Evolutionary conservation across 1,140 invertebrate species (phyloP), one percentile per base, ranked within the genome.

Genomic region (Periplaneta americana): DNA sequence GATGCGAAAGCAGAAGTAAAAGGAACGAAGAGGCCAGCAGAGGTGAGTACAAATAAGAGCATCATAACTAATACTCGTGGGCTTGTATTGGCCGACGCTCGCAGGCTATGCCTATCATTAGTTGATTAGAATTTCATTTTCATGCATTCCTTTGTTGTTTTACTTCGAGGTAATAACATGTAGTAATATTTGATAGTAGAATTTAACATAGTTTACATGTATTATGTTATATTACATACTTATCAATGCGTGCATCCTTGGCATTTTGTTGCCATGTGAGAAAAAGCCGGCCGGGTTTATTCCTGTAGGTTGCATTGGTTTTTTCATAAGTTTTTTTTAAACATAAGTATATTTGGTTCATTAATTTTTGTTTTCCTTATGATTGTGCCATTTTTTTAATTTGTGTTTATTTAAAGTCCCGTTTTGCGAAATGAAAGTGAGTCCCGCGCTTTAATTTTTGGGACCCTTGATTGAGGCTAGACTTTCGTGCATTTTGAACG

Each of bases 11-110:
- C 93, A 87, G 94, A 95, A 86, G 90, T 95, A 85, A 96, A 96
- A 91, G 95, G 94, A 88, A 94, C 93, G 87, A 96, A 96, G 90
- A 93, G 95, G 91, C 92, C 95, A 89, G 94, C 94, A 85, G 95
- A 96, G 92, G 95, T 96, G 90, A 94, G 94, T 93, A 82, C 78
- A 83, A 83, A 83, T 48, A 66, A 66, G 48, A 66, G 48, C 80
- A 39, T 66, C n/a, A 66, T 66, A 66, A 66, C 48, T 66, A 66
- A 66, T 74, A 77, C 75, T 77, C 75, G 75, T 77, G 75, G 75
- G 75, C 75, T 34, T 66, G 48, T 77, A 34, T 34, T 77, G 75
- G 75, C 75, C 33, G 31, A 77, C 75, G 75, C 75, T 77, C 0
- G 75, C 22, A 77, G 48, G 48, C 48, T 28, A n/a, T 66, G 48